phyloP scores from a whole-genome alignment of 92 coral and sea anemone genomes.

The Epizoanthus rinbou region DNA sequence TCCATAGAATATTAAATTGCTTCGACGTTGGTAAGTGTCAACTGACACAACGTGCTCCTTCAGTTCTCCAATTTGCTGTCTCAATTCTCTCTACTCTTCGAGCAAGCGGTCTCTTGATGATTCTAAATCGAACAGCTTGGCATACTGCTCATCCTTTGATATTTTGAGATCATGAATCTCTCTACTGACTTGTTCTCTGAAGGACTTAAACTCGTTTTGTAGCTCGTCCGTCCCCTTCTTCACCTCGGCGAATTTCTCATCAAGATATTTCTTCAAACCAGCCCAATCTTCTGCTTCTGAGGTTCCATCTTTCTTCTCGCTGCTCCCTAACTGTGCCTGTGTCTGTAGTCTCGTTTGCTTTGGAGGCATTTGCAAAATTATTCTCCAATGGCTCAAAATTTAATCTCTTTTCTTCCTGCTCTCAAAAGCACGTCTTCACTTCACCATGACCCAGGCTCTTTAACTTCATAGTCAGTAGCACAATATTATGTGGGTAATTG shows the following conservation, averaged over 20 bases:
- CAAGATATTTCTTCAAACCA: background rate
- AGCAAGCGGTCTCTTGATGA: background rate
- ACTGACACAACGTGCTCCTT: background rate
- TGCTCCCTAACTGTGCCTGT: too few relatives aligned
- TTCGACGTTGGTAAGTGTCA: conserved; percentile 12
- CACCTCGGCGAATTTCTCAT: conserved; percentile 7
- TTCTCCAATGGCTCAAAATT: background rate
- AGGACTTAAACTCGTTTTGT: conserved; percentile 6
- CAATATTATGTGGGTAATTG: too few relatives aligned
- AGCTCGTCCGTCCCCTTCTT: conserved; percentile 6
- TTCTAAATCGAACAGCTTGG: conserved; percentile 8
- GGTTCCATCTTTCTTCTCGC: too few relatives aligned
- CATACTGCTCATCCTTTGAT: conserved; percentile 1
- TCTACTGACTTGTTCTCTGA: background rate
- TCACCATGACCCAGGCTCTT: too few relatives aligned
- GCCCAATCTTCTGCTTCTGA: too few relatives aligned
- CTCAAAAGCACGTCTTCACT: too few relatives aligned
- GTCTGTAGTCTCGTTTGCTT: too few relatives aligned
- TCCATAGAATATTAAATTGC: background rate
- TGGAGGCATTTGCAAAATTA: too few relatives aligned
- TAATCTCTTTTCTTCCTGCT: too few relatives aligned
- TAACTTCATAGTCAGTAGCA: too few relatives aligned
- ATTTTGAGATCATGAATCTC: background rate
- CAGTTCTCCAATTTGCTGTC: conserved; percentile 8
- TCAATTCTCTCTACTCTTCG: background rate